Evolutionary conservation across 2,888 invertebrate species (phyloP), one percentile per base, ranked within the genome.

Genomic region (Trichopoda pennipes): DNA sequence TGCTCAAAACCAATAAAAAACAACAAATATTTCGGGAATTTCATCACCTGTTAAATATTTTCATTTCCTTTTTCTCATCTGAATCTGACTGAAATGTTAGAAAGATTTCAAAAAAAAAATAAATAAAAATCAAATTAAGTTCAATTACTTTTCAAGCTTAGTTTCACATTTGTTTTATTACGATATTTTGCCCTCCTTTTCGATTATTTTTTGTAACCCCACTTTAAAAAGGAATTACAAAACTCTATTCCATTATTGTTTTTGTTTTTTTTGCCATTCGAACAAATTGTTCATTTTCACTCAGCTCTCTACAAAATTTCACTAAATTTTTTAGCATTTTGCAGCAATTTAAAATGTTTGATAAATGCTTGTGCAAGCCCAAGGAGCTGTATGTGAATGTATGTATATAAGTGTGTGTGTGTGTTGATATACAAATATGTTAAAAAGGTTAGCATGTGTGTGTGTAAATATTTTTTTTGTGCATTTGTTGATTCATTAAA

Each of bases 401-500:
- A 6, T 28, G 28, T 28, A 8, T 28, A 8, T 28, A 12, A 55
- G 19, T 66, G 49, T 53, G 9, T 66, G 47, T 61, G 47, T 61
- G 38, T 38, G 38, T 12, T n/a, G n/a, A n/a, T n/a, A n/a, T n/a
- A n/a, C n/a, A 7, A 38, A 12, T 12, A 38, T 12, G 28, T 6
- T 12, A 64, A 47, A 69, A 60, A 49, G 66, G 60, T 60, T 75
- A 74, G 8, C 17, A 75, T 80, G 82, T 84, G 85, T 85, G 85
- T 85, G 86, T 56, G 23, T 84, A 86, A 87, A 86, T 85, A 86
- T 86, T 87, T 88, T 83, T 85, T 78, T n/a, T n/a, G n/a, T n/a
- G n/a, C n/a, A n/a, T n/a, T n/a, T n/a, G n/a, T n/a, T 86, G 86
- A 87, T 87, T 87, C 88, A 88, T 88, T 87, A 88, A 88, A 88